Percentiles rank a stretch among this genome's conserved stretches.
Evolutionary conservation across 2,888 invertebrate genomes (phyloP).

Genomic region (Tipula confusa): DNA sequence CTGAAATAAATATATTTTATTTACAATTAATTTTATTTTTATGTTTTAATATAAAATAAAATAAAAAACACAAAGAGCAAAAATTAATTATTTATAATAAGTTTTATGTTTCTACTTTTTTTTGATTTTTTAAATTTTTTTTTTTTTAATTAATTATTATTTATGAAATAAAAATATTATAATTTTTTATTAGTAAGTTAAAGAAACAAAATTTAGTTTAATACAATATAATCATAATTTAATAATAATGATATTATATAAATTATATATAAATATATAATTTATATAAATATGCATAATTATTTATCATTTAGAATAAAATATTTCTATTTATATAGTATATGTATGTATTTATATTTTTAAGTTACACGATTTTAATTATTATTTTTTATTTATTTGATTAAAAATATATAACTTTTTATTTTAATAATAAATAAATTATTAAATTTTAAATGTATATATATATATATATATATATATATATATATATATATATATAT

Average conservation of each 20-base stretch:
- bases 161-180: conserved; percentile 8
- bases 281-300: neutral
- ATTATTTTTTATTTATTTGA: neutral
- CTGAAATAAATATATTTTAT: conserved; percentile 25
- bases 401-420: conserved; percentile 16
- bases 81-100: conserved; percentile 7
- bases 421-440: conserved; percentile 4
- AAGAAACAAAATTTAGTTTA: conserved; percentile 26
- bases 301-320: neutral
- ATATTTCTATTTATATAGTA: neutral
- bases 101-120: conserved; percentile 26
- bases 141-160: neutral
- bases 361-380: neutral
- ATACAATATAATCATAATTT: neutral
- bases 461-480: too few species aligned
- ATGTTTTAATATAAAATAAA: neutral
- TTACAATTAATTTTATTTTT: conserved; percentile 14
- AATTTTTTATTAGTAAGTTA: conserved; percentile 12
- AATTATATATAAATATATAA: neutral
- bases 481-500: too few species aligned
- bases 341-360: neutral
- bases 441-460: neutral
- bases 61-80: neutral
- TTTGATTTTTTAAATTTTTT: neutral
- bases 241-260: neutral